A percentile compares a stretch with the other conserved stretches of the same genome.
Evolutionary conservation across 2,797 vertebrate species (phyloP).

Genomic region (Sebastes diploproa): DNA sequence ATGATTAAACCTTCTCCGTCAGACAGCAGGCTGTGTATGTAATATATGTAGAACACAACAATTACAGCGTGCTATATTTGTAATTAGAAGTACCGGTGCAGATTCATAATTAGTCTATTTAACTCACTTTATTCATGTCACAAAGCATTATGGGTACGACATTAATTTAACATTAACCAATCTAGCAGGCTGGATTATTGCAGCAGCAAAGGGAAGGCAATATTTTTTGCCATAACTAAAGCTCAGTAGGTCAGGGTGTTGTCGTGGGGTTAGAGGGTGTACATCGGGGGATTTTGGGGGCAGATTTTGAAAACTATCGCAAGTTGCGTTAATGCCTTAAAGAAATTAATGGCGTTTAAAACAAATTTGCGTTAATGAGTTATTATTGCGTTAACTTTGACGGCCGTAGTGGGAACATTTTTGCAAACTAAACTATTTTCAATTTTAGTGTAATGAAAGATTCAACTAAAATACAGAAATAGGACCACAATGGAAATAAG

Average conservation of each 20-base stretch:
- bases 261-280: too few species aligned
- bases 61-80: slow-evolving; percentile 13
- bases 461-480: neutral
- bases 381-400: too few species aligned
- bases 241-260: too few species aligned
- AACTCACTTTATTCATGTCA: neutral
- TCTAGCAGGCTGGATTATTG: neutral
- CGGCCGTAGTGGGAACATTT: neutral
- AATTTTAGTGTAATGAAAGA: neutral
- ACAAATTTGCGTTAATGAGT: too few species aligned
- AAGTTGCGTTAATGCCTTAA: too few species aligned
- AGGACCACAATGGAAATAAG: neutral
- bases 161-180: neutral
- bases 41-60: neutral
- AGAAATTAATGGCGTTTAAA: too few species aligned
- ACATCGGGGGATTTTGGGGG: too few species aligned
- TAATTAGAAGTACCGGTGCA: neutral
- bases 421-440: neutral
- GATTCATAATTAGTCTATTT: slow-evolving; percentile 23
- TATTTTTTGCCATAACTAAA: too few species aligned
- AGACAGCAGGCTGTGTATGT: slow-evolving; percentile 3
- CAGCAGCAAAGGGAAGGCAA: neutral
- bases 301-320: too few species aligned
- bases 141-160: neutral
- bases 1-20: neutral